Evolutionary conservation across 1,140 invertebrate genomes (phyloP).

Genomic region (Stratiolaelaps scimitus): DNA sequence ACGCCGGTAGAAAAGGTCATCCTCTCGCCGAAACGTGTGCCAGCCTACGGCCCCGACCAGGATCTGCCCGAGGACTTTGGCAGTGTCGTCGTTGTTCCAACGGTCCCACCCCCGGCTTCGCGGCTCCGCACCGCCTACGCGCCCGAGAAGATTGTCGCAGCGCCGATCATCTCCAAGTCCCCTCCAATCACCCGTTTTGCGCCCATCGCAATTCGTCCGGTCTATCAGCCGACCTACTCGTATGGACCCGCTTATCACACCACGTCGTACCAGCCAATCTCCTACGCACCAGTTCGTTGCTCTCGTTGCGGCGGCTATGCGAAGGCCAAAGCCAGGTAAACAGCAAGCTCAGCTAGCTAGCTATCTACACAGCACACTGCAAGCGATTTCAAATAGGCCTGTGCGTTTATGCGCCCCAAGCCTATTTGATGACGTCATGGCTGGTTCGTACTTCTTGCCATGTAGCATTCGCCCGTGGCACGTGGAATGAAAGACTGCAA

Average conservation of each 20-base stretch:
- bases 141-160: conserved; percentile 19
- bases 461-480: no score
- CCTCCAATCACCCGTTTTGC: conserved; percentile 10
- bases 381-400: no score
- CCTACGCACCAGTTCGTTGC: neutral
- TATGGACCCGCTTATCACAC: conserved; percentile 24
- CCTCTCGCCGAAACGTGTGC: conserved; percentile 9
- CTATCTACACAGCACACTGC: no score
- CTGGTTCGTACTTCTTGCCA: no score
- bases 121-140: conserved; percentile 19
- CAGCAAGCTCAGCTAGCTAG: no score
- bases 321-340: conserved; percentile 21
- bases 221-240: conserved; percentile 11
- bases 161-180: neutral
- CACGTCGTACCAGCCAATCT: neutral
- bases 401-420: no score
- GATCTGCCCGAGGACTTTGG: conserved; percentile 17
- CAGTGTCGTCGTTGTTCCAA: neutral
- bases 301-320: conserved; percentile 1
- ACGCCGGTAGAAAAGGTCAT: conserved; percentile 21
- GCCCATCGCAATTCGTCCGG: conserved; percentile 15
- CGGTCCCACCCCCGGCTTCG: conserved; percentile 6
- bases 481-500: no score
- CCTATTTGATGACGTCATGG: no score
- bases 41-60: conserved; percentile 11